Percentiles rank a stretch among this genome's conserved stretches.
phyloP scores from a whole-genome alignment of 2,113 vertebrate genomes.

The Nanger granti region DNA sequence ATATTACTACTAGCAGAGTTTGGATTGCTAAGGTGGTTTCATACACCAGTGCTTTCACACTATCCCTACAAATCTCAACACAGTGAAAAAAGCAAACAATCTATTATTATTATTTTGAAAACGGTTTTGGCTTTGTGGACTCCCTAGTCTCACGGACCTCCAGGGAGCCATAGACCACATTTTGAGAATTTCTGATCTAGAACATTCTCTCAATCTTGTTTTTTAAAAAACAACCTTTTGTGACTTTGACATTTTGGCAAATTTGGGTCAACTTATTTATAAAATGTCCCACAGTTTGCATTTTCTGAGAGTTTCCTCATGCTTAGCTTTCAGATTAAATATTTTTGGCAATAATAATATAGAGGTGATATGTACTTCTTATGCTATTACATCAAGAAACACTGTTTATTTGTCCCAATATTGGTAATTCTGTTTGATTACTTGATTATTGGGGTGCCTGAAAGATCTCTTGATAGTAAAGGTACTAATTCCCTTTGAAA shows the following conservation, averaged over 20 bases:
- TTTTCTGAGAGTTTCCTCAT: background rate
- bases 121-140: background rate
- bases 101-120: background rate
- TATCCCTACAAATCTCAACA: background rate
- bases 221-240: background rate
- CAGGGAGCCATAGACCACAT: background rate
- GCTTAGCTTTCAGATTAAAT: background rate
- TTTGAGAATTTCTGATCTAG: background rate
- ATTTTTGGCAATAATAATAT: background rate
- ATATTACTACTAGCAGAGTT: background rate
- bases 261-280: background rate
- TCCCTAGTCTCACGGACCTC: background rate
- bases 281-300: background rate
- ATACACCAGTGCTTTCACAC: background rate
- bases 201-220: background rate
- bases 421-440: background rate
- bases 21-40: background rate
- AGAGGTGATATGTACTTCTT: background rate
- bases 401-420: background rate
- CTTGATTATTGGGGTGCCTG: background rate
- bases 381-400: background rate
- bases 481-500: background rate
- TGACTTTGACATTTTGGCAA: background rate
- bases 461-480: background rate
- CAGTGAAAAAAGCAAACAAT: background rate